A percentile compares a stretch with the other conserved stretches of the same genome.
phyloP scores from a whole-genome alignment of 1,140 invertebrate species.

The Cephus cinctus region DNA sequence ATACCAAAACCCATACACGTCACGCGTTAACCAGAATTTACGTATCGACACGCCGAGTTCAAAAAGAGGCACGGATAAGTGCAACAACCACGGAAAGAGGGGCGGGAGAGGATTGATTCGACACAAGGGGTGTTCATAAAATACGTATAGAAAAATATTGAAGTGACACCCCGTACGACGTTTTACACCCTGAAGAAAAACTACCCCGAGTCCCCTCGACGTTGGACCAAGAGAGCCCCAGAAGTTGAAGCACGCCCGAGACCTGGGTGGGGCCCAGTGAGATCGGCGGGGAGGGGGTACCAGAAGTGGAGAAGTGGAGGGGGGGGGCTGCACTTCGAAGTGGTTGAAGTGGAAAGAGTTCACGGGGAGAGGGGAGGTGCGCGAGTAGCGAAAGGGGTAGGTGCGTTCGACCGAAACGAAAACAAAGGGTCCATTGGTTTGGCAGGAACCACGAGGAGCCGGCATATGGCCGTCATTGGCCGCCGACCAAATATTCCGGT shows the following conservation, averaged over 20 bases:
- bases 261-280: too few species aligned
- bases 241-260: not conserved
- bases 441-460: slow-evolving; percentile 17
- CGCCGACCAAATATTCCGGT: slow-evolving; percentile 23
- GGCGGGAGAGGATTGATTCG: too few species aligned
- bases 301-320: slow-evolving; percentile 13
- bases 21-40: too few species aligned
- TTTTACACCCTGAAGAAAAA: too few species aligned
- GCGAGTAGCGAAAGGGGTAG: slow-evolving; percentile 8
- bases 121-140: too few species aligned
- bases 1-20: too few species aligned
- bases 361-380: not conserved
- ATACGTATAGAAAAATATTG: too few species aligned
- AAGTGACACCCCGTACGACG: too few species aligned
- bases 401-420: slow-evolving; percentile 35
- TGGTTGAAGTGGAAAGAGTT: slow-evolving; percentile 13
- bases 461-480: slow-evolving; percentile 34
- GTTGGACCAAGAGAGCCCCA: not conserved
- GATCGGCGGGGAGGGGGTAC: slow-evolving; percentile 10
- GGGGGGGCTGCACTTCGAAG: slow-evolving; percentile 2
- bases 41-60: too few species aligned
- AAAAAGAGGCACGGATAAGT: too few species aligned
- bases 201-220: not conserved
- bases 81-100: too few species aligned
- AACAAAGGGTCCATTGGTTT: slow-evolving; percentile 37